These are phyloP conservation scores for Pongo pygmaeus DNA, from an alignment of 2,113 vertebrate species.

Conservation along the genomic window DNA sequence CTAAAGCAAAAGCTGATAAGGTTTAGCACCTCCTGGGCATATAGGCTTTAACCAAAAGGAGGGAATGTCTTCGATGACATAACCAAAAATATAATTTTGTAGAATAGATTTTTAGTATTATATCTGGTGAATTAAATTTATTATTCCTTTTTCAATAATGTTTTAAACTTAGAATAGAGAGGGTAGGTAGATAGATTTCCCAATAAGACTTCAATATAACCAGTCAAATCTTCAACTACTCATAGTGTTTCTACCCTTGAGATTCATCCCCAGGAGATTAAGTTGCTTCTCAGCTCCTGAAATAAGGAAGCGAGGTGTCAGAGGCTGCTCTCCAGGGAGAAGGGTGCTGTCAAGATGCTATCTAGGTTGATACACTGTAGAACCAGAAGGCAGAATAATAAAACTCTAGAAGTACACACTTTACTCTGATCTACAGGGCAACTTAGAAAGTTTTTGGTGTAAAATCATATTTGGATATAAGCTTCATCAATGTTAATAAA, in stretches of 20 bases:
- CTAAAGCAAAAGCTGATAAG: neutral
- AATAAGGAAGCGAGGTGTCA: constrained; percentile 17
- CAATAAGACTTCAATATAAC: neutral
- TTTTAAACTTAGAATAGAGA: neutral
- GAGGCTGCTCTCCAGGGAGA: neutral
- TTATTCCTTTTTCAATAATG: neutral
- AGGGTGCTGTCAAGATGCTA: neutral
- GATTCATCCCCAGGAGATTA: neutral
- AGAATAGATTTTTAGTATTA: constrained; percentile 8
- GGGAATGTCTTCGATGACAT: neutral
- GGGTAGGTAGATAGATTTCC: neutral
- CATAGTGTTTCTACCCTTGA: neutral
- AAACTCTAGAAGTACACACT: neutral
- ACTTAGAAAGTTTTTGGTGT: neutral
- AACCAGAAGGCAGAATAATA: neutral
- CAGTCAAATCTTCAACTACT: neutral
- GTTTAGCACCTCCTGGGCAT: neutral
- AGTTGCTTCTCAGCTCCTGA: neutral
- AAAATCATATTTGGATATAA: neutral
- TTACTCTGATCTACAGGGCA: neutral
- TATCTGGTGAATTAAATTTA: neutral
- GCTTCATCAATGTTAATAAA: neutral
- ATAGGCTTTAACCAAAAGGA: constrained; percentile 31
- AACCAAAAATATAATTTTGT: neutral
- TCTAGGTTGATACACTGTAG: neutral